Conservation (phyloP, 2,113 vertebrate genomes). For the Onychorhynchus coronatus region DNA sequence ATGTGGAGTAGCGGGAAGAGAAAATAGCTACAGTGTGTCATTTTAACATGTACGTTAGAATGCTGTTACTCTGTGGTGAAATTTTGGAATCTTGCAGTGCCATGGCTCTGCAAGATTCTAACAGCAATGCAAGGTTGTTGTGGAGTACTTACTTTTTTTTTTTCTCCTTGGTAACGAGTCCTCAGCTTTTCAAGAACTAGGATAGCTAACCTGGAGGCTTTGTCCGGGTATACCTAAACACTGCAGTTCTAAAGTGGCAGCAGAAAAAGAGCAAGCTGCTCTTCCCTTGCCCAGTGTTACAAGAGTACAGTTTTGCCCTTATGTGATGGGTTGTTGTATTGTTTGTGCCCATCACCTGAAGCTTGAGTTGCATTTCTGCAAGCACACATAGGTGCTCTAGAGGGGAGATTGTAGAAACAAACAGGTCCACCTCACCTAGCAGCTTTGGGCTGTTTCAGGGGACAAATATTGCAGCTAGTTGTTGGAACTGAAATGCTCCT, state of each 20-base stretch:
- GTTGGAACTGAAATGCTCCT: not conserved
- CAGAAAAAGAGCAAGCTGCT: not conserved
- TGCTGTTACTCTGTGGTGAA: not conserved
- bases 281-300: not conserved
- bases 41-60: not conserved
- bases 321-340: rapidly evolving
- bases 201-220: not conserved
- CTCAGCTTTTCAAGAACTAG: not conserved
- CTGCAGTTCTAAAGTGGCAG: not conserved
- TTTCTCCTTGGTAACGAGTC: rapidly evolving
- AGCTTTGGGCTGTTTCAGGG: not conserved
- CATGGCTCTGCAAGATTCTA: not conserved
- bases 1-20: not conserved
- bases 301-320: not conserved
- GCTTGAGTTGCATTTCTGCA: not conserved
- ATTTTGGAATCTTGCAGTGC: not conserved
- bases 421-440: not conserved
- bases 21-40: conserved; percentile 15
- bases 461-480: not conserved
- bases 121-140: not conserved
- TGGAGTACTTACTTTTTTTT: not conserved
- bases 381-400: not conserved
- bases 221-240: not conserved
- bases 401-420: not conserved
- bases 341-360: not conserved